phyloP scores from a whole-genome alignment of 1,140 invertebrate genomes.

The Globodera rostochiensis region DNA sequence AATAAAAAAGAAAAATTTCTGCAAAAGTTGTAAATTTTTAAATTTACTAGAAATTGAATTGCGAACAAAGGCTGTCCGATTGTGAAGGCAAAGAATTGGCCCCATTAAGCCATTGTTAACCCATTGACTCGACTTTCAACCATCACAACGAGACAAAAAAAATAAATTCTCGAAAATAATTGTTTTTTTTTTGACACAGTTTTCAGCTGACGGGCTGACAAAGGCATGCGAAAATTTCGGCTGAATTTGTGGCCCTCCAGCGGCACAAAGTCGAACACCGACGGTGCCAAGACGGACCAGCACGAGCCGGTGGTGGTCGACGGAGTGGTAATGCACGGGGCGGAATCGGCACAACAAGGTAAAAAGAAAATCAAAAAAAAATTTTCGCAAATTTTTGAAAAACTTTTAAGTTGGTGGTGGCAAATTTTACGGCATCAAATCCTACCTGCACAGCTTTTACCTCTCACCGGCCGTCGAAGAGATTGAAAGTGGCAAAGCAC shows the following conservation, averaged over 20 bases:
- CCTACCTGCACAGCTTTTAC: conserved; percentile 62
- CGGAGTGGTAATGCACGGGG: conserved; percentile 30
- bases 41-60: too few relatives aligned
- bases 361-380: not conserved
- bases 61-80: too few relatives aligned
- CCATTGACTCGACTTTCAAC: too few relatives aligned
- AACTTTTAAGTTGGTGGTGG: not conserved
- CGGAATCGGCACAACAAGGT: not conserved
- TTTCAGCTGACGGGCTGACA: not conserved
- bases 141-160: too few relatives aligned
- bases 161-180: too few relatives aligned
- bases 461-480: conserved; percentile 55
- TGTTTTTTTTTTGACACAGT: not conserved
- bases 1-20: too few relatives aligned
- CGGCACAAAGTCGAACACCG: not conserved
- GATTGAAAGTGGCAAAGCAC: conserved; percentile 35
- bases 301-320: conserved; percentile 37
- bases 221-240: conserved; percentile 27
- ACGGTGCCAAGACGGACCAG: not conserved
- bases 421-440: conserved; percentile 55
- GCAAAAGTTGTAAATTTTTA: too few relatives aligned
- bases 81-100: too few relatives aligned
- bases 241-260: conserved; percentile 19
- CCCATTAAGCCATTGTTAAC: too few relatives aligned
- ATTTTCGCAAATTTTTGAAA: not conserved